Conservation (phyloP, 1,140 invertebrate species). For the Lethrus apterus region DNA sequence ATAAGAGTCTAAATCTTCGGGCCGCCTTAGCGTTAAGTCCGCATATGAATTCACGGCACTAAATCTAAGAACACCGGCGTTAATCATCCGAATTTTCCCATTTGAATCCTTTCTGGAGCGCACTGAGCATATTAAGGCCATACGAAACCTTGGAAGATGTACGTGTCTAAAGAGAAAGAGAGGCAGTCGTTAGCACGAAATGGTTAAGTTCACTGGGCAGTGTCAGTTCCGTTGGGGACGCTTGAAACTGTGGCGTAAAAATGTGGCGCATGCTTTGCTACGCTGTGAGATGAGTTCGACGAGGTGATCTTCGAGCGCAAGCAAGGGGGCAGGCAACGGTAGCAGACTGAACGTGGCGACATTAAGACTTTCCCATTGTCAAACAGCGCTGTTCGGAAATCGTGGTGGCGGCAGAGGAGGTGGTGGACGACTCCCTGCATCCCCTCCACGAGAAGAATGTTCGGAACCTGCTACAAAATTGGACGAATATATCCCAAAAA, state of each 20-base stretch:
- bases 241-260: constrained; percentile 43
- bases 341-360: constrained; percentile 40
- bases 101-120: too few species aligned
- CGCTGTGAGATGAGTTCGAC: constrained; percentile 46
- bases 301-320: constrained; percentile 45
- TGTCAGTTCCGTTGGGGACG: constrained; percentile 28
- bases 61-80: too few species aligned
- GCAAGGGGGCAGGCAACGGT: constrained; percentile 42
- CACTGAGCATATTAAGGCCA: constrained; percentile 29
- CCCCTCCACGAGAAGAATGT: constrained; percentile 32
- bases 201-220: constrained; percentile 7
- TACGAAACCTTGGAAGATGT: constrained; percentile 31
- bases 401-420: constrained; percentile 58
- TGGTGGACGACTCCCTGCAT: constrained; percentile 43
- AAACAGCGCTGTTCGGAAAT: constrained; percentile 59
- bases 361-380: constrained; percentile 57
- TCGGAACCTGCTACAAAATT: constrained; percentile 41
- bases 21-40: constrained; percentile 24
- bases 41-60: too few species aligned
- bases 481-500: too few species aligned
- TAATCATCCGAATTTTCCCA: too few species aligned
- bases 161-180: too few species aligned
- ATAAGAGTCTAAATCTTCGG: constrained; percentile 22
- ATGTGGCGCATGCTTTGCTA: constrained; percentile 46
- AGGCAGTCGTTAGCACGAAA: not conserved